Base-by-base conservation (phyloP, 1,140 invertebrate genomes). In the Elymnias hypermnestra region DNA sequence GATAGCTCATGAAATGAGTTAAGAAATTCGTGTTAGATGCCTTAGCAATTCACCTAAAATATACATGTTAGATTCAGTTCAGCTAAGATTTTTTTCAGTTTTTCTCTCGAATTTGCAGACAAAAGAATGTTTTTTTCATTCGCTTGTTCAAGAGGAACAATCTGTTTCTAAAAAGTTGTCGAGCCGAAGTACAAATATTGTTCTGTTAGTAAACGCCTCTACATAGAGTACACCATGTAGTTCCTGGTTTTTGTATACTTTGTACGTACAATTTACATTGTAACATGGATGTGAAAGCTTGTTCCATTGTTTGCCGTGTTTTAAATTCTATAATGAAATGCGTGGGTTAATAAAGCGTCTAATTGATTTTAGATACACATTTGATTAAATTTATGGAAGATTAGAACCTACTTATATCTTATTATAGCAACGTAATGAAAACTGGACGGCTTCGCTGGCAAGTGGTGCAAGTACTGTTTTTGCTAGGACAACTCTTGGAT, bases 121-220 rank as follows among this genome's bases (percentile, higher is more conserved):
- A 36, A 36, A 19, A 36, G 25, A 28, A 12, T 28, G 25, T 29
- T 4, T 29, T 29, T 37, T 37, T 37, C 10, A 9, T n/a, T 8
- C 17, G n/a, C 35, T 0, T 4, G n/a, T n/a, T n/a, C 8, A 37
- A n/a, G 29, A 33, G 21, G 8, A 29, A 29, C 26, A 29, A 1
- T 29, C 26, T 29, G 26, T 29, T 29, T 12, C 26, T 29, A 29
- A 12, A 29, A 29, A 29, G 10, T 29, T 29, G 26, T 29, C 13
- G 8, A 28, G 25, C 13, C 21, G 18, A 22, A 35, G 38, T 49
- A 40, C 38, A 47, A 51, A 44, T 43, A 50, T 39, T 50, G 21
- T 39, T 23, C 35, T 26, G 22, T 22, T 23, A 39, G 22, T 36
- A 42, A 41, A 46, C 46, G 39, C 29, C 21, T 37, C 35, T 36